These are phyloP conservation scores for Sinohyriopsis cumingii DNA, from an alignment of 2,888 invertebrate genomes.

Conservation along the genomic window DNA sequence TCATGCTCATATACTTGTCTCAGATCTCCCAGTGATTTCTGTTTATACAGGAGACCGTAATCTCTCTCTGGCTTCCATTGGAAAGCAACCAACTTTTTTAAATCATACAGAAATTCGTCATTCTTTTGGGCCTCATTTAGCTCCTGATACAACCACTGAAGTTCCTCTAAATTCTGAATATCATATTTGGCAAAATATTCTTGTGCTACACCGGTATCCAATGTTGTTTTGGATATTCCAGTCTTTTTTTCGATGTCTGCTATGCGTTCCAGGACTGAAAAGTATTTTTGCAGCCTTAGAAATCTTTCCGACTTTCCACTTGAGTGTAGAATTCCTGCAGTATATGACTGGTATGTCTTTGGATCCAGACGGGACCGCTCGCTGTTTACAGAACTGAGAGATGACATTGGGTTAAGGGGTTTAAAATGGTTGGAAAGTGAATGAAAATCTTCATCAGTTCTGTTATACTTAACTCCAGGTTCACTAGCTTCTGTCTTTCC, in stretches of 20 bases:
- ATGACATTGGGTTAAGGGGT: slow-evolving; percentile 25
- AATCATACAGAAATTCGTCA: slow-evolving; percentile 87
- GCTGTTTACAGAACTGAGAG: slow-evolving; percentile 55
- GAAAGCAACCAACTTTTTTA: slow-evolving; percentile 82
- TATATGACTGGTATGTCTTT: slow-evolving; percentile 67
- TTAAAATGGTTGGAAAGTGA: not conserved
- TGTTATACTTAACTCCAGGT: slow-evolving; percentile 12
- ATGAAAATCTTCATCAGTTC: slow-evolving; percentile 14
- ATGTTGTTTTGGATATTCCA: slow-evolving; percentile 4
- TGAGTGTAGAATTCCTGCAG: slow-evolving; percentile 76
- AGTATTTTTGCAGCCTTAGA: slow-evolving; percentile 88
- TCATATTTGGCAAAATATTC: slow-evolving; percentile 36
- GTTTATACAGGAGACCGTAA: slow-evolving; percentile 84
- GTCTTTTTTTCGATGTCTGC: slow-evolving; percentile 75
- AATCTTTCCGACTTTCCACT: slow-evolving; percentile 85
- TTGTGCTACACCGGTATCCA: not conserved
- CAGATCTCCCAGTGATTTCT: slow-evolving; percentile 90
- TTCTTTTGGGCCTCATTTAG: slow-evolving; percentile 85
- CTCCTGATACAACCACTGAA: slow-evolving; percentile 83
- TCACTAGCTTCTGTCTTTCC: not conserved
- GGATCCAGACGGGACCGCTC: slow-evolving; percentile 64
- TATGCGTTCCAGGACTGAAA: slow-evolving; percentile 87
- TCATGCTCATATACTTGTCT: slow-evolving; percentile 61
- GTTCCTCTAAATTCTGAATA: slow-evolving; percentile 77
- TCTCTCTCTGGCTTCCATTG: slow-evolving; percentile 83